Evolutionary conservation across 1,140 invertebrate species (phyloP).

Genomic region (Papilio polytes): DNA sequence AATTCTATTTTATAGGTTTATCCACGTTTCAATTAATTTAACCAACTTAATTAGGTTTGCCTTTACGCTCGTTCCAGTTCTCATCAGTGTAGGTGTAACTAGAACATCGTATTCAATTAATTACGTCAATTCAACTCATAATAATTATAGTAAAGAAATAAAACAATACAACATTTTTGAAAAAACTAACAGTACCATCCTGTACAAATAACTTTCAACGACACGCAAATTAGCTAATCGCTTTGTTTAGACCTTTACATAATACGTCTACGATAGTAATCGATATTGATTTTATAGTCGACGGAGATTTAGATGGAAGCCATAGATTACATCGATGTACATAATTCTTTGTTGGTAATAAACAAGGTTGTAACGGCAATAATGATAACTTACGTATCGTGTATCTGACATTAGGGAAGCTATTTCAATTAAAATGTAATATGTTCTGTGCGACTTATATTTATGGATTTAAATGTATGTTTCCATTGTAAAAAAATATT

Average conservation of each 20-base stretch:
- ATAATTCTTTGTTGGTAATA: background rate
- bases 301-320: constrained; percentile 6
- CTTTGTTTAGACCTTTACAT: background rate
- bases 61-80: constrained; percentile 17
- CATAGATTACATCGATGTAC: background rate
- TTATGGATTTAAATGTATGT: background rate
- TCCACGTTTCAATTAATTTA: constrained; percentile 15
- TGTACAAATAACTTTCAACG: background rate
- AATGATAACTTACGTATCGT: background rate
- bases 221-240: background rate
- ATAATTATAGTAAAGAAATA: background rate
- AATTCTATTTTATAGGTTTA: constrained; percentile 6
- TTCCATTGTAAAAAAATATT: no score
- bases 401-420: background rate
- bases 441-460: background rate
- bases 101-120: background rate
- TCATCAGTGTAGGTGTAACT: constrained; percentile 15
- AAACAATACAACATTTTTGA: background rate
- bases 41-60: constrained; percentile 18
- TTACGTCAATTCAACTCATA: background rate
- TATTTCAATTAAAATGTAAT: background rate
- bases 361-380: background rate
- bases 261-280: background rate
- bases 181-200: background rate
- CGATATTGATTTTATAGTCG: constrained; percentile 5